Percentiles rank a stretch among this genome's conserved stretches.
These are phyloP conservation scores for Pachyseris speciosa DNA, from an alignment of 64 coral and sea anemone species.

Conservation along the genomic window DNA sequence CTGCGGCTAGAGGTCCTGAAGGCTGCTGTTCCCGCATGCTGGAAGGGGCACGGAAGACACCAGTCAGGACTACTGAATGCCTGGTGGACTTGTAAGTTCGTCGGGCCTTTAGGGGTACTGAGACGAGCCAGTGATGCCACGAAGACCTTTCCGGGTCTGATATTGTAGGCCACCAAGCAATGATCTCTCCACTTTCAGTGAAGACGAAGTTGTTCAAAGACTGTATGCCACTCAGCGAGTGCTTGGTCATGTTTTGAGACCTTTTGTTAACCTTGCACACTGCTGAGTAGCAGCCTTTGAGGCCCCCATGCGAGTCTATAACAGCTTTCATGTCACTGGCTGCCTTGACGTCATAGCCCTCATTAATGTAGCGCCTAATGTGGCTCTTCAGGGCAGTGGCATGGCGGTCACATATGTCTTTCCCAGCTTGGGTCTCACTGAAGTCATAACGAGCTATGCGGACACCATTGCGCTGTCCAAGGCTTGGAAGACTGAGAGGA, in stretches of 20 bases:
- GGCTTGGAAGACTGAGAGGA: constrained; percentile 45
- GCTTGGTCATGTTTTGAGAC: constrained; percentile 46
- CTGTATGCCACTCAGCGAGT: constrained; percentile 52
- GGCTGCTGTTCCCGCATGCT: constrained; percentile 22
- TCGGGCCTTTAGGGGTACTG: constrained; percentile 24
- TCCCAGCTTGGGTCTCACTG: constrained; percentile 57
- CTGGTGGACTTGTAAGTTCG: constrained; percentile 39
- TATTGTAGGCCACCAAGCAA: constrained; percentile 48
- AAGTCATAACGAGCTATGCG: constrained; percentile 51
- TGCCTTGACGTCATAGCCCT: constrained; percentile 58
- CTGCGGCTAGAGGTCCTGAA: constrained; percentile 1
- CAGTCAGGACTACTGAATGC: constrained; percentile 50
- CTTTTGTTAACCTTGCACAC: constrained; percentile 32
- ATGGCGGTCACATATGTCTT: constrained; percentile 63
- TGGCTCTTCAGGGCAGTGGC: constrained; percentile 65
- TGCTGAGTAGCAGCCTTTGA: constrained; percentile 43
- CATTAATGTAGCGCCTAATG: constrained; percentile 65
- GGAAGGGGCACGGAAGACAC: constrained; percentile 42
- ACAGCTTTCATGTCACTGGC: constrained; percentile 66
- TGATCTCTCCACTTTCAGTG: constrained; percentile 34
- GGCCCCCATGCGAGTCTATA: constrained; percentile 58
- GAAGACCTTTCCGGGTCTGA: constrained; percentile 48
- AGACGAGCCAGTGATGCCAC: constrained; percentile 6
- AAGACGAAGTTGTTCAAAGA: constrained; percentile 52
- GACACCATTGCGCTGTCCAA: constrained; percentile 35